Evolutionary conservation across 2,113 vertebrate species (phyloP).

Genomic region (Montifringilla adamsi): DNA sequence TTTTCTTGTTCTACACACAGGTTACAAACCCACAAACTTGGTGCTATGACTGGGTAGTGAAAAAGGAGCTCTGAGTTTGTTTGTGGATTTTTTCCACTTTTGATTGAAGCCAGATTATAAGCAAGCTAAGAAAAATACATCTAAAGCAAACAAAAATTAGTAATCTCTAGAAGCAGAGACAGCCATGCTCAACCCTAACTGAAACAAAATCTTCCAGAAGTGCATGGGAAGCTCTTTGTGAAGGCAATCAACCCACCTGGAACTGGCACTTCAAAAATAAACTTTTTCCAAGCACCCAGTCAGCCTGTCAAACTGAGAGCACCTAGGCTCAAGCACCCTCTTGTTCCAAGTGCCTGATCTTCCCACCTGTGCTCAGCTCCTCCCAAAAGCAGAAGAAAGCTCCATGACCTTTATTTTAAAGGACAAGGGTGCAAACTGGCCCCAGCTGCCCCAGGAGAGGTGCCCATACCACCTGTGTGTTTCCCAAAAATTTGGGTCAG

Average conservation of each 20-base stretch:
- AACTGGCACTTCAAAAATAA: not conserved
- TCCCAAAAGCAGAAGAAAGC: rapidly evolving
- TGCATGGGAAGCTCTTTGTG: not conserved
- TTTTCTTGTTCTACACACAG: not conserved
- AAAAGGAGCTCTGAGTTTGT: not conserved
- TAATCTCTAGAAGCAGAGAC: not conserved
- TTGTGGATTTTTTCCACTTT: not conserved
- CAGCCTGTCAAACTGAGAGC: too few species aligned
- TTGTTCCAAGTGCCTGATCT: rapidly evolving
- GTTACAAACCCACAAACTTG: not conserved
- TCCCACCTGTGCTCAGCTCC: rapidly evolving
- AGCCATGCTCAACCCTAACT: not conserved
- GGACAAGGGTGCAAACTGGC: not conserved
- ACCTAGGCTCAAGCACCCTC: rapidly evolving
- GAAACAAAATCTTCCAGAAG: not conserved
- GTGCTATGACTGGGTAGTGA: not conserved
- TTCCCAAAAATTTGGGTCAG: not conserved
- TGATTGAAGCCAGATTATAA: not conserved
- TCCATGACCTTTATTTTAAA: not conserved
- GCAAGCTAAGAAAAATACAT: not conserved
- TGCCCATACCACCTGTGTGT: not conserved
- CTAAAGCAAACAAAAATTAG: not conserved
- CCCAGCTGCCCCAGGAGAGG: not conserved
- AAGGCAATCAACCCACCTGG: rapidly evolving
- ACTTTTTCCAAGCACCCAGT: not conserved